Evolutionary conservation across 2,113 vertebrate genomes (phyloP).

Genomic region (Serinus canaria): DNA sequence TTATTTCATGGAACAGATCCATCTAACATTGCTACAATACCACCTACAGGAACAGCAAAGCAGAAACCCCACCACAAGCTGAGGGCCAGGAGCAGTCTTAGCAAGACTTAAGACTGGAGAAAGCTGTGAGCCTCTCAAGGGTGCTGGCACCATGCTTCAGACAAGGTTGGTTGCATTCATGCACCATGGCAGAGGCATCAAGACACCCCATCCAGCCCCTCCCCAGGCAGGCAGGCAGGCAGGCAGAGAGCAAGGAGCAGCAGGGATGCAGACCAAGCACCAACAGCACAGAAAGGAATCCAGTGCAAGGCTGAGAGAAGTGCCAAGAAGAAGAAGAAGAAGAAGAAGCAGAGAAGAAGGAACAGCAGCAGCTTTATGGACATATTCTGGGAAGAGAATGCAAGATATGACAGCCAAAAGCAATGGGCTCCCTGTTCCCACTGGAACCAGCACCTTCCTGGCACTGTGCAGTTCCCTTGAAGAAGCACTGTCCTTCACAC

Average conservation of each 20-base stretch:
- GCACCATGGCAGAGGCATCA: not conserved
- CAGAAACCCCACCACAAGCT: not conserved
- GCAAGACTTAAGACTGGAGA: not conserved
- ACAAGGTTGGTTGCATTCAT: not conserved
- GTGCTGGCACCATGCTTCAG: constrained; percentile 58
- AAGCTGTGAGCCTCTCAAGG: not conserved
- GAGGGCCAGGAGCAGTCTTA: not conserved
- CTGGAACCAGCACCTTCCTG: not conserved
- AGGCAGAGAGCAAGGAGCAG: constrained; percentile 39
- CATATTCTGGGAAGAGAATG: not conserved
- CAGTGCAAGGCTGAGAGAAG: not conserved
- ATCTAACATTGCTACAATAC: not conserved
- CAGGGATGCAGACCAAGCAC: constrained; percentile 34
- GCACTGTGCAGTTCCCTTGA: not conserved
- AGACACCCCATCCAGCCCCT: not conserved
- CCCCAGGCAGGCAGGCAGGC: constrained; percentile 58
- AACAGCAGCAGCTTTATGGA: constrained; percentile 10
- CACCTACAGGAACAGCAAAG: not conserved
- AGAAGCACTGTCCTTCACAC: not conserved
- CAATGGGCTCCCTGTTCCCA: not conserved
- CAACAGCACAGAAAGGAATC: not conserved
- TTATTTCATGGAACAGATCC: not conserved
- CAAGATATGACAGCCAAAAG: not conserved
- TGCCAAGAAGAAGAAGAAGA: not conserved
- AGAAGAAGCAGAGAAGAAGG: not conserved